A percentile compares a stretch with the other conserved stretches of the same genome.
Evolutionary conservation across 2,113 vertebrate genomes (phyloP).

Genomic region (Haemorhous mexicanus): DNA sequence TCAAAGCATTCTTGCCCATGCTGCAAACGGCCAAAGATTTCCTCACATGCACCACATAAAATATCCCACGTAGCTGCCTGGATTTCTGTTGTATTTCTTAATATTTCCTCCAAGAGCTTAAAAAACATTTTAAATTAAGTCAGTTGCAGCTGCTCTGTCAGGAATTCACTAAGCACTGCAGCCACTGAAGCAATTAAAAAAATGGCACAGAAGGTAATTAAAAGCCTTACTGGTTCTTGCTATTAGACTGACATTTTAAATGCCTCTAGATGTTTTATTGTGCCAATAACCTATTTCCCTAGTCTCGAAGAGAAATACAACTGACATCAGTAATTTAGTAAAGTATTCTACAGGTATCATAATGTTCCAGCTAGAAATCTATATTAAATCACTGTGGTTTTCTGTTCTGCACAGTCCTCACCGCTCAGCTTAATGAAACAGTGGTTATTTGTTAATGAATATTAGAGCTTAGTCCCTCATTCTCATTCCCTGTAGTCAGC

Average conservation of each 20-base stretch:
- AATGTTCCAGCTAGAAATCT: constrained; percentile 79
- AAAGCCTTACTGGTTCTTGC: constrained; percentile 99
- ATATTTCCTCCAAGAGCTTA: constrained; percentile 41
- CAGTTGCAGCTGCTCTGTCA: constrained; percentile 79
- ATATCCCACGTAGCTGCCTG: not conserved
- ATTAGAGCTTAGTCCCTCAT: not conserved
- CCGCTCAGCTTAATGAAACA: constrained; percentile 47
- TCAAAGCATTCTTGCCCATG: not conserved
- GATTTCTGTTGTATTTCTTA: constrained; percentile 35
- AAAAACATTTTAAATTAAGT: constrained; percentile 74
- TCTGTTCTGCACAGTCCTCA: constrained; percentile 7
- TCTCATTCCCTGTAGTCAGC: not conserved
- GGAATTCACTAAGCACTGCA: constrained; percentile 76
- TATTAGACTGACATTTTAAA: constrained; percentile 95
- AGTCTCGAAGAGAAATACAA: constrained; percentile 85
- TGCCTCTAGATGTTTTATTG: constrained; percentile 91
- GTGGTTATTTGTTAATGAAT: constrained; percentile 56
- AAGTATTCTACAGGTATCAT: constrained; percentile 88
- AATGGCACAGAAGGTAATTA: constrained; percentile 99
- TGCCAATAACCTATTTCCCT: constrained; percentile 93
- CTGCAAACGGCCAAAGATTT: not conserved
- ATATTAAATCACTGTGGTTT: constrained; percentile 72
- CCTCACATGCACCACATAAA: not conserved
- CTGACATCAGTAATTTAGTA: constrained; percentile 90
- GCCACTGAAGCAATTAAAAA: constrained; percentile 82